A percentile compares a stretch with the other conserved stretches of the same genome.
Conservation (phyloP, 1,140 invertebrate genomes). For the Prorops nasuta region DNA sequence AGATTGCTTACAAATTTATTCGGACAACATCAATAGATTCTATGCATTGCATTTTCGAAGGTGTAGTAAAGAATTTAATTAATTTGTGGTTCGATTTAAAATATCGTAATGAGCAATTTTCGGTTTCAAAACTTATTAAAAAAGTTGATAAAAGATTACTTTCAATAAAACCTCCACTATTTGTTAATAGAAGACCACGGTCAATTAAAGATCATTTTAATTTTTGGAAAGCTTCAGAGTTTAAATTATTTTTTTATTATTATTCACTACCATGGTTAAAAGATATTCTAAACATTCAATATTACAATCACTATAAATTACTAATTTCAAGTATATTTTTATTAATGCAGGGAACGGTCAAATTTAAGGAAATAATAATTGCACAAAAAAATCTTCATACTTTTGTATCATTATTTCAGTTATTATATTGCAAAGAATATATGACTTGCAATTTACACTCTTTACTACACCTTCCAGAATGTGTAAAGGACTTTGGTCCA, state of each 20-base stretch:
- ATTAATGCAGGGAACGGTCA: neutral
- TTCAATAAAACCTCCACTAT: slow-evolving; percentile 2
- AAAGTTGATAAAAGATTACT: slow-evolving; percentile 2
- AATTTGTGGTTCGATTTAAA: slow-evolving; percentile 1
- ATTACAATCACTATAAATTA: neutral
- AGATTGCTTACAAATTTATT: slow-evolving; percentile 3
- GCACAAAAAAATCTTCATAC: neutral
- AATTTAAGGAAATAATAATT: neutral
- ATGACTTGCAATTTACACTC: neutral
- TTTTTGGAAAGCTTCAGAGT: slow-evolving; percentile 8
- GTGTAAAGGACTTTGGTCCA: no score
- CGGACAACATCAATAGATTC: slow-evolving; percentile 2
- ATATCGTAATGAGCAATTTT: neutral
- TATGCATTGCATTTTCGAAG: slow-evolving; percentile 9
- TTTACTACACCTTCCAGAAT: neutral
- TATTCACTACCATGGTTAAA: neutral
- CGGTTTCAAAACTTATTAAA: neutral
- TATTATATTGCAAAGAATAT: neutral
- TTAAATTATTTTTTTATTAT: neutral
- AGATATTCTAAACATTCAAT: neutral
- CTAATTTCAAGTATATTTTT: neutral
- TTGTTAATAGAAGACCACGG: slow-evolving; percentile 4
- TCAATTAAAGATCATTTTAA: neutral
- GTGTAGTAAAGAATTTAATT: slow-evolving; percentile 1
- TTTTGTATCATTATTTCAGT: no score